Base-by-base conservation (phyloP, 2,797 vertebrate species). In the Yasuhikotakia modesta region DNA sequence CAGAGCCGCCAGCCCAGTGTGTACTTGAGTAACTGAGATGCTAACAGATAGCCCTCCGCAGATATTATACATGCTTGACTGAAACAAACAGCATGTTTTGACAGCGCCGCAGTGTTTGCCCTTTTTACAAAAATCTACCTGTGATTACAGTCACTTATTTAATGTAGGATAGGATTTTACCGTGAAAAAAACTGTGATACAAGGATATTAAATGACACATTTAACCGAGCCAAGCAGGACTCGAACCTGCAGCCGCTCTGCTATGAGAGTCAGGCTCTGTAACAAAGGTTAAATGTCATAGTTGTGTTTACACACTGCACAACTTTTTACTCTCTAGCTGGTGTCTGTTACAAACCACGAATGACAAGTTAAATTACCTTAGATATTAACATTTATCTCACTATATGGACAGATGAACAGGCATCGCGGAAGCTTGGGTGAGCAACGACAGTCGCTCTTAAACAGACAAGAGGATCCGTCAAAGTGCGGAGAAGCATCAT, bases 381-480 rank as follows among this genome's bases (percentile, higher is more conserved):
- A 43, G 52, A 64, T 67, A 13, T 43, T 19, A 17, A 63, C 32
- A 16, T 75, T 67, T 75, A 2, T 63, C 17, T 67, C 12, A 19
- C 7, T 75, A 57, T 45, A 21, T 30, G 16, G 50, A 66, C 64
- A 66, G 66, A 66, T 75, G 4, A 66, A 57, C 14, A 66, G 63
- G 12, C 1, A 12, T 57, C 61, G 64, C 65, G 69, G 27, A 30
- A 60, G 50, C 45, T 77, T 70, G 39, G 30, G 12, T 66, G 52
- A 67, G 35, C 13, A 57, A 67, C 57, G 52, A 13, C 35, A 67
- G 22, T 45, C 17, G 55, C 4, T 67, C 52, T 58, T 58, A 17
- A 46, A 8, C 66, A 61, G 75, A 69, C 55, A 61, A 48, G n/a
- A 35, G 14, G 43, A 61, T 77, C 30, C 39, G 46, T 69, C 30